These are phyloP conservation scores for Taenioides sp. DNA, from an alignment of 2,797 vertebrate genomes.

Conservation along the genomic window DNA sequence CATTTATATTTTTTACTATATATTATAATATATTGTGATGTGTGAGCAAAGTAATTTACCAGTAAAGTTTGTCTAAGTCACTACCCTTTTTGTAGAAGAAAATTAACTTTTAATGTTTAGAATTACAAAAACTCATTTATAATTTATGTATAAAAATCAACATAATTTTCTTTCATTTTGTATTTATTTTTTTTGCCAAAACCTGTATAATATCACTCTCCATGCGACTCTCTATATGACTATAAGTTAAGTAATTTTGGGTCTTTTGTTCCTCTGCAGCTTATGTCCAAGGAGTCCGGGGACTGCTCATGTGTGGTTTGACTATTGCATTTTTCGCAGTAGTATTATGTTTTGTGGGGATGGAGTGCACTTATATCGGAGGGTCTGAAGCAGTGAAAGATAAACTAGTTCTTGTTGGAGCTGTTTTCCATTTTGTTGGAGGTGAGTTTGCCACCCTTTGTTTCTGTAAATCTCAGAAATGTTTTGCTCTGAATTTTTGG, in stretches of 20 bases:
- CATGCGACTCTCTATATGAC: no score
- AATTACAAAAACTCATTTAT: no score
- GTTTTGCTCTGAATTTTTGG: conserved; percentile 39
- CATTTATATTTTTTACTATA: no score
- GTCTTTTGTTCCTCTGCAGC: conserved; percentile 66
- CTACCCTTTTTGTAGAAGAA: no score
- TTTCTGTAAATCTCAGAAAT: conserved; percentile 23
- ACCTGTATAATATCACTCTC: no score
- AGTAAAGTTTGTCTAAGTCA: no score
- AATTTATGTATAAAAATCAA: no score
- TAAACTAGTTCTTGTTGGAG: conserved; percentile 74
- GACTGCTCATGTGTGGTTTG: conserved; percentile 86
- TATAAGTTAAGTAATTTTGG: neutral
- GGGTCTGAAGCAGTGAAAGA: conserved; percentile 85
- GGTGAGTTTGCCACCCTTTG: conserved; percentile 48
- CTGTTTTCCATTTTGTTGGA: conserved; percentile 68
- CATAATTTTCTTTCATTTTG: no score
- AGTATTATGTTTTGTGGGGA: conserved; percentile 86
- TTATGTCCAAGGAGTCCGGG: conserved; percentile 88
- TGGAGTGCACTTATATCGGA: conserved; percentile 94
- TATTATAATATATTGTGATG: no score
- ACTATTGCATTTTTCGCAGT: conserved; percentile 85
- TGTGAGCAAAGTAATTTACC: no score
- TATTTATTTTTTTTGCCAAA: no score
- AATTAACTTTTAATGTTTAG: no score